These are phyloP conservation scores for Drosophila hamatofila DNA, from an alignment of 2,888 invertebrate genomes.

Conservation along the genomic window DNA sequence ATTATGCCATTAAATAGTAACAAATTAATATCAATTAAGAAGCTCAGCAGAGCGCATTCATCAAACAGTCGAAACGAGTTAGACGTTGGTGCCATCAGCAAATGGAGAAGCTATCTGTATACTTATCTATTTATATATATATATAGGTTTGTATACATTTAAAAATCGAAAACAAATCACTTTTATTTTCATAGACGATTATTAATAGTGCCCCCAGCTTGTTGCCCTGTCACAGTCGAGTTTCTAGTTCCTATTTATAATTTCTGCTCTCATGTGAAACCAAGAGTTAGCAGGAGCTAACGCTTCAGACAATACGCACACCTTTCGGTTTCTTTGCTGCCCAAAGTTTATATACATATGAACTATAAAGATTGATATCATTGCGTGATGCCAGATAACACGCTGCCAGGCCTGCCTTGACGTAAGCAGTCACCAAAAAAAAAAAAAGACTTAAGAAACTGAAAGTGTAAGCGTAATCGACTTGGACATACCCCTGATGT, in stretches of 20 bases:
- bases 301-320: constrained; percentile 37
- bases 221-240: constrained; percentile 9
- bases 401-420: constrained; percentile 45
- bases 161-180: constrained; percentile 67
- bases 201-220: constrained; percentile 56
- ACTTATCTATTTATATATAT: neutral
- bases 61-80: constrained; percentile 56
- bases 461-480: neutral
- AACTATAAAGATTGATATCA: constrained; percentile 77
- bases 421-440: constrained; percentile 51
- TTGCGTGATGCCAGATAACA: constrained; percentile 49
- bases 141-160: neutral
- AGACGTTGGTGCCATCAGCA: constrained; percentile 43
- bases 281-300: constrained; percentile 57
- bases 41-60: constrained; percentile 42
- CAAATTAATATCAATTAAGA: constrained; percentile 73
- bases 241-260: constrained; percentile 56
- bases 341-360: constrained; percentile 20
- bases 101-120: neutral
- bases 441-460: neutral
- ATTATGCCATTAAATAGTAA: constrained; percentile 64
- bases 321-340: constrained; percentile 68
- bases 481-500: neutral
- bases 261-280: constrained; percentile 61
- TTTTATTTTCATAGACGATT: constrained; percentile 65